Evolutionary conservation across 1,140 invertebrate genomes (phyloP).

Genomic region (Sitophilus oryzae): DNA sequence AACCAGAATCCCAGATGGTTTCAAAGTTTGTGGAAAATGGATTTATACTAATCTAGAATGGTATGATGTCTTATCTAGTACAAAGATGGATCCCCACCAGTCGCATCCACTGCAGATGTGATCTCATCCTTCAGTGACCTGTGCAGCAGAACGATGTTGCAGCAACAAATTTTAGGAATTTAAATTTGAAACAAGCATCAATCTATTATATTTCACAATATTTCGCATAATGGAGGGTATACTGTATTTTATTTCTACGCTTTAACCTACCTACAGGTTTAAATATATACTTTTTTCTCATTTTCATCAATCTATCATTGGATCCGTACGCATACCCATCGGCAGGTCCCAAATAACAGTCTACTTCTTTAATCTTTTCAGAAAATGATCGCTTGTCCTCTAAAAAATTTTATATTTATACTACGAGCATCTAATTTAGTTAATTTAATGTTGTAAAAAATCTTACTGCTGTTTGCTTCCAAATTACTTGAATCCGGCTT

Average conservation of each 20-base stretch:
- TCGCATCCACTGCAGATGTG: no score
- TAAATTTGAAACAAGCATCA: no score
- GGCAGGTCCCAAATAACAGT: constrained; percentile 33
- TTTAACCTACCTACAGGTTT: constrained; percentile 32
- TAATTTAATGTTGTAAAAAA: not conserved
- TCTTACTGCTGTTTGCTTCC: constrained; percentile 6
- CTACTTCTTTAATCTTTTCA: constrained; percentile 30
- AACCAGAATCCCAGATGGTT: no score
- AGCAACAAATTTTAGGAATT: no score
- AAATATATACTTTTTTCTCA: constrained; percentile 30
- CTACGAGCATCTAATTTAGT: not conserved
- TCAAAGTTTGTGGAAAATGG: no score
- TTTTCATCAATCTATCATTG: constrained; percentile 26
- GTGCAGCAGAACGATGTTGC: no score
- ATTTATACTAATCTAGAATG: no score
- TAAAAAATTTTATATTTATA: not conserved
- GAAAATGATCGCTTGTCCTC: constrained; percentile 19
- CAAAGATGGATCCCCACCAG: no score
- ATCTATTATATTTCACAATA: no score
- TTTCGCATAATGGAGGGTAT: no score
- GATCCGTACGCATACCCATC: constrained; percentile 38
- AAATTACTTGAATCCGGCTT: constrained; percentile 9
- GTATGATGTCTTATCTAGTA: no score
- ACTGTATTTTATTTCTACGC: constrained; percentile 7
- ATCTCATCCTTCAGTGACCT: no score